Evolutionary conservation across 2,797 vertebrate genomes (phyloP), one percentile per base, ranked within the genome.

Genomic region (Chelidonichthys spinosus): DNA sequence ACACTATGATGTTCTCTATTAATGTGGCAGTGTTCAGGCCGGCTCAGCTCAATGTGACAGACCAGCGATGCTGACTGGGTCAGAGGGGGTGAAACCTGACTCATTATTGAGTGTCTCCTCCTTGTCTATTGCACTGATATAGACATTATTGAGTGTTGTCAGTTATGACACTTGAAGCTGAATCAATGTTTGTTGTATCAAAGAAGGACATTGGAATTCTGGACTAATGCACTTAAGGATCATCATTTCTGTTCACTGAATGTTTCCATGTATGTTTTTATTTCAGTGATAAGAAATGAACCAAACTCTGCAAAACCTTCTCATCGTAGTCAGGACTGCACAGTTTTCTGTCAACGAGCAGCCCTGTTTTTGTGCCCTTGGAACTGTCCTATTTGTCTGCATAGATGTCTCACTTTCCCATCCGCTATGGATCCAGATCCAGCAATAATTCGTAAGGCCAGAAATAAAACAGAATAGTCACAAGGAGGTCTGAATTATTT

Each of bases 401-500:
- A 79, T 73, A 56, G 33, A 42, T 81, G 78, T 89, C 83, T 89
- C 84, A 65, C 74, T 81, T 87, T 53, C 78, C 43, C 56, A 69
- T 74, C 68, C 40, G 72, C 50, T 70, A 75, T 82, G 69, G 74
- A 87, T 92, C 82, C 74, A 87, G 81, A 93, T 88, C 75, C 53
- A 79, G 78, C 72, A 79, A 84, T 85, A 89, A 91, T 91, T 86
- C 87, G 67, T 87, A 78, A 88, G 84, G 79, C 81, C 85, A 85
- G 67, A 93, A 93, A 93, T 92, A 90, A 91, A 91, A 89, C 59
- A 72, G 63, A 90, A 88, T 87, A 81, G 81, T 87, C 87, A 85
- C 82, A 92, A 89, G 81, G 92, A 87, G 76, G 56, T 74, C 84
- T 94, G 81, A 94, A 95, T 95, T 90, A 95, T 95, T 95, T 76